These are phyloP conservation scores for Eclectus roratus DNA, from an alignment of 2,113 vertebrate genomes.

Conservation along the genomic window DNA sequence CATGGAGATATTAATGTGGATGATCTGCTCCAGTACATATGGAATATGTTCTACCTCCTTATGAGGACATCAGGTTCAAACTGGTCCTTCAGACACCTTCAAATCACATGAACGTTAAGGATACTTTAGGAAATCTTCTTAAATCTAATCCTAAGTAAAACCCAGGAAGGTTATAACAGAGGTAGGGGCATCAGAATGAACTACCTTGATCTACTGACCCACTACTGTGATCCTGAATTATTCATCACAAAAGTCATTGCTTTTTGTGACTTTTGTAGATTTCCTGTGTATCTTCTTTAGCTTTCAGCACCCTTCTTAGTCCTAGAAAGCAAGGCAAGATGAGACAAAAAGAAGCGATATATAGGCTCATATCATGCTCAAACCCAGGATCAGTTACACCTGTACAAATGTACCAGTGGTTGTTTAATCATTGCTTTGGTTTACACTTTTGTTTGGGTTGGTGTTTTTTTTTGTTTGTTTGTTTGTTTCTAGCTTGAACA, in stretches of 20 bases:
- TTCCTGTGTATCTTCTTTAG: neutral
- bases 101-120: neutral
- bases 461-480: neutral
- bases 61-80: neutral
- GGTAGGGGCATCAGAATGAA: neutral
- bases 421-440: neutral
- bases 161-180: neutral
- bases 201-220: neutral
- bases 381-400: neutral
- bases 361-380: neutral
- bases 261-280: neutral
- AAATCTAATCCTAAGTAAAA: neutral
- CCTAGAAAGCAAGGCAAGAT: neutral
- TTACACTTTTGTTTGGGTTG: neutral
- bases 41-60: neutral
- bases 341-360: neutral
- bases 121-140: neutral
- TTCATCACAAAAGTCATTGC: neutral
- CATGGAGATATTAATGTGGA: neutral
- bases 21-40: neutral
- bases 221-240: neutral
- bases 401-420: neutral
- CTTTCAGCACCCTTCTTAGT: neutral
- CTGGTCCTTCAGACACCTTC: neutral
- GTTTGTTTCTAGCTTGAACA: neutral